These are phyloP conservation scores for Lasius platythorax DNA, from an alignment of 2,888 invertebrate genomes.

Conservation along the genomic window DNA sequence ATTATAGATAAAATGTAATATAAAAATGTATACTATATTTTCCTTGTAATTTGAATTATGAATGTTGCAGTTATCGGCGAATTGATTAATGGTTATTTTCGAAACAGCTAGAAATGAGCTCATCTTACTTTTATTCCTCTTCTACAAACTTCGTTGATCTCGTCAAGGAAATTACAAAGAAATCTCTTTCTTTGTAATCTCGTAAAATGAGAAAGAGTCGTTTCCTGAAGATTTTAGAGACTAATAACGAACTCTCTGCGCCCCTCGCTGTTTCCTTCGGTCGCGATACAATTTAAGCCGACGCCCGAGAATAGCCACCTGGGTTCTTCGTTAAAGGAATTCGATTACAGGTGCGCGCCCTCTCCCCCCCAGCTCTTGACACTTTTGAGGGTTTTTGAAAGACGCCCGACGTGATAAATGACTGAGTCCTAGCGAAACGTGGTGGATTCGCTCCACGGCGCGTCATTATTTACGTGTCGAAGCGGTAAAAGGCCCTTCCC, in stretches of 20 bases:
- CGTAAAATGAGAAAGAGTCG: constrained; percentile 7
- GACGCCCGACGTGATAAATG: constrained; percentile 41
- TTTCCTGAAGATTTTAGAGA: not conserved
- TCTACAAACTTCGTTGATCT: constrained; percentile 7
- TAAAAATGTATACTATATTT: not conserved
- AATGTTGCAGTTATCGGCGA: not conserved
- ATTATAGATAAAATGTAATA: not conserved
- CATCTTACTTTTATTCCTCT: not conserved
- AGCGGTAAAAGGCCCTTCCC: constrained; percentile 41
- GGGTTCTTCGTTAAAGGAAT: constrained; percentile 57
- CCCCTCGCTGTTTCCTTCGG: constrained; percentile 3
- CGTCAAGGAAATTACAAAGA: not conserved
- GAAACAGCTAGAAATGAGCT: not conserved
- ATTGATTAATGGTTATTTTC: constrained; percentile 1
- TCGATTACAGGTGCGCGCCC: constrained; percentile 48
- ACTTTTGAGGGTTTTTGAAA: constrained; percentile 57
- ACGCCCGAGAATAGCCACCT: constrained; percentile 52
- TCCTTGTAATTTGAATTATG: not conserved
- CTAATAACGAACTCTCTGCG: constrained; percentile 45
- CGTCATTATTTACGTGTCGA: constrained; percentile 59
- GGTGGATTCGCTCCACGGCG: constrained; percentile 38
- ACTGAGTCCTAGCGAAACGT: constrained; percentile 30
- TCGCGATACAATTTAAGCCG: constrained; percentile 59
- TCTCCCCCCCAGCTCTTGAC: constrained; percentile 29
- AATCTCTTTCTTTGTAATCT: constrained; percentile 17